Base-by-base conservation (phyloP, 2,797 vertebrate genomes). In the Chelon auratus region DNA sequence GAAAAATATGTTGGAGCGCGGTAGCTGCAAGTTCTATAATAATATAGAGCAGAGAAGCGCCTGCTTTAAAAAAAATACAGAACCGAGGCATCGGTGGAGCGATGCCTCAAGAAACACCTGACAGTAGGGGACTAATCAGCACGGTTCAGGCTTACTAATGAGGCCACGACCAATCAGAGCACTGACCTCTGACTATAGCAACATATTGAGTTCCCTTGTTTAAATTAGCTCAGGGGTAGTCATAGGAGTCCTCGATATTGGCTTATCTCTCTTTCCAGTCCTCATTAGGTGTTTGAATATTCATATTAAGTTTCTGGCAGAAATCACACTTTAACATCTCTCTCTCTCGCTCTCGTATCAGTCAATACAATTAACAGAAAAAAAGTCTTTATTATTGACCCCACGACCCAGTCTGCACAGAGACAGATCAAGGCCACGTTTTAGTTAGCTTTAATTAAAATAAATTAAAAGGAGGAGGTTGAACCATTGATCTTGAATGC, bases 121-220 rank as follows among this genome's bases (percentile, higher is more conserved):
- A 52, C 4, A 54, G 6, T 54, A 45, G 51, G 2, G 50, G 24
- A 58, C 48, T n/a, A 48, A 61, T 39, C 17, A 3, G 33, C n/a
- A 9, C 53, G 53, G 58, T 60, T 47, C 12, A 39, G 40, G 62
- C 26, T 77, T 22, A 45, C 62, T 67, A 61, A 67, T 64, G 73
- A 71, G 73, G 37, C 36, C 18, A 1, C 2, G 20, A 26, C 48
- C 7, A 3, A 39, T 75, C 33, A 3, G 37, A 56, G 57, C 15
- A 57, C 24, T 43, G 58, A 75, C 74, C 53, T 47, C 45, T 47
- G 39, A 37, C 61, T 33, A 33, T 24, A 33, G 52, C 8, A 36
- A 37, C 17, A 51, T 71, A 63, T 50, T 37, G 59, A 71, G 53
- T 70, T 63, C 9, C 51, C 33, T 50, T 57, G 13, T 74, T 72